phyloP scores from a whole-genome alignment of 2,113 vertebrate genomes.

The Fregata magnificens region DNA sequence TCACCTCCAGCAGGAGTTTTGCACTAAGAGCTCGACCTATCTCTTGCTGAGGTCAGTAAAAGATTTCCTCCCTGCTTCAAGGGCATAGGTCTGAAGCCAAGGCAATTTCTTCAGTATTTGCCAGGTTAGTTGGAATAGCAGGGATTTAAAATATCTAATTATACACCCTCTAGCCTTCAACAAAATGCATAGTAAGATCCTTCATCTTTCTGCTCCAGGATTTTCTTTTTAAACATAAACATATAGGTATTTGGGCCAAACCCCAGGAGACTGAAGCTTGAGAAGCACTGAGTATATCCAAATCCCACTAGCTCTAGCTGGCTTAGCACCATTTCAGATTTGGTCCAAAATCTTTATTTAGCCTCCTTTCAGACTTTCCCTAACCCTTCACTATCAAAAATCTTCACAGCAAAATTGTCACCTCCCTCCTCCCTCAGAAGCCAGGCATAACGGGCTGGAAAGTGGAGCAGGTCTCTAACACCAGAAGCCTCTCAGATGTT shows the following conservation, averaged over 20 bases:
- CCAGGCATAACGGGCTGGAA: background rate
- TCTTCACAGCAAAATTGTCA: background rate
- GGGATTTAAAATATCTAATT: background rate
- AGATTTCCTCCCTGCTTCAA: background rate
- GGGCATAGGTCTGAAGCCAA: background rate
- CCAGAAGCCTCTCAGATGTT: background rate
- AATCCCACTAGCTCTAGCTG: background rate
- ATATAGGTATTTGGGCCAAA: background rate
- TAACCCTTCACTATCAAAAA: background rate
- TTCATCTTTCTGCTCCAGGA: background rate
- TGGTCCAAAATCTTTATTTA: background rate
- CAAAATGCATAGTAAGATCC: background rate
- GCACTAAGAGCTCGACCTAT: too few species aligned
- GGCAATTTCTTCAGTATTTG: background rate
- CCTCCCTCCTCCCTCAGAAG: background rate
- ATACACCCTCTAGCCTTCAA: background rate
- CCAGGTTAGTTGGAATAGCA: background rate
- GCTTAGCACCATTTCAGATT: background rate
- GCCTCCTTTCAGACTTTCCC: background rate
- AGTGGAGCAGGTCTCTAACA: background rate
- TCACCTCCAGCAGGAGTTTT: background rate
- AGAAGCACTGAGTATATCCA: background rate
- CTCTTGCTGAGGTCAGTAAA: background rate
- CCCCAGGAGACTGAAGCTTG: background rate
- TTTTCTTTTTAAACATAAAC: background rate